A percentile compares a stretch with the other conserved stretches of the same genome.
phyloP scores from a whole-genome alignment of 2,888 invertebrate genomes.

The Dexiosoma caninum region DNA sequence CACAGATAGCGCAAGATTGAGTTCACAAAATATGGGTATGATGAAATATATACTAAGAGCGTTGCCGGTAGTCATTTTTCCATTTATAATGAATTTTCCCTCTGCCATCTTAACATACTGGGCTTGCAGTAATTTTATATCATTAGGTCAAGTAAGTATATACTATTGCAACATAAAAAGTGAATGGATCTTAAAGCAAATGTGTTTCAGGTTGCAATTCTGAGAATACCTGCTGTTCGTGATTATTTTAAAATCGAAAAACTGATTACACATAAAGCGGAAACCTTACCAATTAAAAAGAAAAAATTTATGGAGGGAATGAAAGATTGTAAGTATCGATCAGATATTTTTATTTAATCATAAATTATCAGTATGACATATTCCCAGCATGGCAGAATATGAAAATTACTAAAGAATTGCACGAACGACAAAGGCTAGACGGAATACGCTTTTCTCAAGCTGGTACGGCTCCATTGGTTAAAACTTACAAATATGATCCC shows the following conservation, averaged over 20 bases:
- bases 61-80: slow-evolving; percentile 88
- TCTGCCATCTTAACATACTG: slow-evolving; percentile 94
- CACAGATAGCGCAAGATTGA: slow-evolving; percentile 85
- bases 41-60: slow-evolving; percentile 87
- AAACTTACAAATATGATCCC: slow-evolving; percentile 93
- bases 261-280: slow-evolving; percentile 80
- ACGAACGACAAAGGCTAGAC: slow-evolving; percentile 87
- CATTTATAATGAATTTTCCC: slow-evolving; percentile 92
- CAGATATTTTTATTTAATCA: not conserved
- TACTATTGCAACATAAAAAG: not conserved
- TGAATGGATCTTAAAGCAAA: not conserved
- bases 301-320: slow-evolving; percentile 89
- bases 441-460: slow-evolving; percentile 88
- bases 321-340: slow-evolving; percentile 84
- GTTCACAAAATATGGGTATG: slow-evolving; percentile 82
- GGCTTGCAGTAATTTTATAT: slow-evolving; percentile 91
- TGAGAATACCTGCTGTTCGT: slow-evolving; percentile 86
- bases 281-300: slow-evolving; percentile 82
- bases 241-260: slow-evolving; percentile 87
- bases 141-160: slow-evolving; percentile 82
- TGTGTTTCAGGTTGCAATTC: slow-evolving; percentile 80
- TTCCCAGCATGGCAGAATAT: slow-evolving; percentile 87
- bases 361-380: too few species aligned
- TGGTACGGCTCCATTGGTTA: slow-evolving; percentile 90
- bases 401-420: slow-evolving; percentile 86